phyloP scores from a whole-genome alignment of 2,797 vertebrate species.

The Lacerta viridis region DNA sequence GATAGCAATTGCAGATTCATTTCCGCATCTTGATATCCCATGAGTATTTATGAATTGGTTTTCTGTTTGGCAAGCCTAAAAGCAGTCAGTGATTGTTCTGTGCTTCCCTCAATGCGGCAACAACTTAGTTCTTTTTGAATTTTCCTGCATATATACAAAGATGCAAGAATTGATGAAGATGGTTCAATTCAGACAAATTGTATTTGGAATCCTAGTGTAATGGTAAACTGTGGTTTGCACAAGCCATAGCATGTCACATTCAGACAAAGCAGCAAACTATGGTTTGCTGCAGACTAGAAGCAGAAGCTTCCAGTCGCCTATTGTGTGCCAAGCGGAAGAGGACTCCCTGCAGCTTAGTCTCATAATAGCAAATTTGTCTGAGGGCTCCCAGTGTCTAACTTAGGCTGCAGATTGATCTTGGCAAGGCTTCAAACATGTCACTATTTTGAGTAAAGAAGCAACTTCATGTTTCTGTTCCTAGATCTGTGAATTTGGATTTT shows the following conservation, averaged over 20 bases:
- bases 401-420: not conserved
- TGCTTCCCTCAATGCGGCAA: not conserved
- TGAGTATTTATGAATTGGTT: not conserved
- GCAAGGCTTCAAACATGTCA: not conserved
- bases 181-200: not conserved
- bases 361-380: not conserved
- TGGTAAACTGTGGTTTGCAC: not conserved
- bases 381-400: not conserved
- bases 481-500: conserved; percentile 91
- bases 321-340: not conserved
- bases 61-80: not conserved
- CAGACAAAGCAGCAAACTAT: not conserved
- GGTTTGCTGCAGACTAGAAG: not conserved
- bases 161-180: not conserved
- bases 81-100: not conserved
- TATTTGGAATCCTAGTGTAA: not conserved
- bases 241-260: not conserved
- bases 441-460: not conserved
- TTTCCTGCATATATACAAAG: not conserved
- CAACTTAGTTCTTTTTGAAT: not conserved
- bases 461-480: conserved; percentile 69
- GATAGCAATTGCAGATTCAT: not conserved
- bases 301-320: not conserved
- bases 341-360: not conserved
- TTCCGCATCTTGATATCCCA: not conserved